Conservation (phyloP, 2,888 invertebrate genomes). For the Neoaliturus tenellus region DNA sequence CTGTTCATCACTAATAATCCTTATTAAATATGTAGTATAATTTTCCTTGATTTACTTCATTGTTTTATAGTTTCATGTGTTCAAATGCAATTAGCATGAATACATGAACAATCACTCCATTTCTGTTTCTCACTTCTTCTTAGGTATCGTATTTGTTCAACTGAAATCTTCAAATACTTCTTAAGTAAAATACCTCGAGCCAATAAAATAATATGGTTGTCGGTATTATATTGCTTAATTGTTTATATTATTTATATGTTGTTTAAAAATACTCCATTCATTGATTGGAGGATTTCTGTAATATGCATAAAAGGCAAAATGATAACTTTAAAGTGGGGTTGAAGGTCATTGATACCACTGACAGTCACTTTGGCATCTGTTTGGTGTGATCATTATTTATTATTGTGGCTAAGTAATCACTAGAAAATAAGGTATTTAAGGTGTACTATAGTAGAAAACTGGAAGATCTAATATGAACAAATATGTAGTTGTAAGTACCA, state of each 20-base stretch:
- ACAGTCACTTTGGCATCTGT: not conserved
- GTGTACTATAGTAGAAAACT: not conserved
- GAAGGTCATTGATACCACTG: not conserved
- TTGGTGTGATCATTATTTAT: not conserved
- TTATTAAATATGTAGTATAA: no score
- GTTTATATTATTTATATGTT: not conserved
- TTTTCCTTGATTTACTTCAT: no score
- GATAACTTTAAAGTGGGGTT: constrained; percentile 3
- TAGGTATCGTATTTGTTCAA: no score
- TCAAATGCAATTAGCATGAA: no score
- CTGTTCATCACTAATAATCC: no score
- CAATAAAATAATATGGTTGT: no score
- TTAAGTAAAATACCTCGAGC: no score
- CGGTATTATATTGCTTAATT: not conserved
- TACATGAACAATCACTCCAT: no score
- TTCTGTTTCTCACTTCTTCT: no score
- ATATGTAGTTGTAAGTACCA: constrained; percentile 8
- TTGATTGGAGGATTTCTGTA: not conserved
- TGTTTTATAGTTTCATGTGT: no score
- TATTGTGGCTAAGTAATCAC: not conserved
- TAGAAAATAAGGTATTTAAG: not conserved
- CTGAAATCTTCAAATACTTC: no score
- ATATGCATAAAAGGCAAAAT: not conserved
- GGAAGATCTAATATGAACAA: not conserved
- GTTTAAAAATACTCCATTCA: not conserved